These are phyloP conservation scores for Diplosoma virens DNA, from an alignment of 23 tunicate species.

Conservation along the genomic window DNA sequence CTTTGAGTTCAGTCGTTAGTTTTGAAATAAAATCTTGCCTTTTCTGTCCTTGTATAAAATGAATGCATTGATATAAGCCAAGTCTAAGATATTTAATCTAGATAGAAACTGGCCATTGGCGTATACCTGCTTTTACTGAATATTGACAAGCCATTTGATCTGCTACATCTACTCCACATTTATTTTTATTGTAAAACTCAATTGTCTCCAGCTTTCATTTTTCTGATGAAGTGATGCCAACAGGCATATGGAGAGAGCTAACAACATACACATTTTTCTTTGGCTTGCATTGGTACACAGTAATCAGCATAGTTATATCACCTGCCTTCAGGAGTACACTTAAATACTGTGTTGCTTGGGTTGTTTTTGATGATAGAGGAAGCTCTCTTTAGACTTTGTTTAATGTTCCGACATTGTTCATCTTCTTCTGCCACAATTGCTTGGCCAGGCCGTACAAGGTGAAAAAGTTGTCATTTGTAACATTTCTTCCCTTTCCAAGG, in stretches of 20 bases:
- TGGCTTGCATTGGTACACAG: background rate
- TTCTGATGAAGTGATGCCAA: background rate
- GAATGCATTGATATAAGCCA: background rate
- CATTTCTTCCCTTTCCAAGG: background rate
- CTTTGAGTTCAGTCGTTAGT: background rate
- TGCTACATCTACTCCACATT: background rate
- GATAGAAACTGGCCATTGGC: background rate
- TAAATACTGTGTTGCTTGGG: too few relatives aligned
- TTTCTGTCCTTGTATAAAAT: background rate
- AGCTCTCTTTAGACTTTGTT: background rate
- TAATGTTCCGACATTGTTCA: background rate
- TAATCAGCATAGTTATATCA: slow-evolving; percentile 7
- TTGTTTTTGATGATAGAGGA: background rate
- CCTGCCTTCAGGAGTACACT: slow-evolving; percentile 35
- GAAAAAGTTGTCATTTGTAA: background rate
- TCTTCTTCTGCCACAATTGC: background rate
- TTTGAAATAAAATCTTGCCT: background rate
- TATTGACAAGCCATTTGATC: background rate
- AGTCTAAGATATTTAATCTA: background rate
- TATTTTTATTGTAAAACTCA: background rate
- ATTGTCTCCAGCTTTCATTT: background rate
- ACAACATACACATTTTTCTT: background rate
- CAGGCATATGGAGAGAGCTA: background rate
- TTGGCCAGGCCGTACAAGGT: background rate
- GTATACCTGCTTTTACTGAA: too few relatives aligned